Base-by-base conservation (phyloP, 2,113 vertebrate genomes). In the Eulacestoma nigropectus region DNA sequence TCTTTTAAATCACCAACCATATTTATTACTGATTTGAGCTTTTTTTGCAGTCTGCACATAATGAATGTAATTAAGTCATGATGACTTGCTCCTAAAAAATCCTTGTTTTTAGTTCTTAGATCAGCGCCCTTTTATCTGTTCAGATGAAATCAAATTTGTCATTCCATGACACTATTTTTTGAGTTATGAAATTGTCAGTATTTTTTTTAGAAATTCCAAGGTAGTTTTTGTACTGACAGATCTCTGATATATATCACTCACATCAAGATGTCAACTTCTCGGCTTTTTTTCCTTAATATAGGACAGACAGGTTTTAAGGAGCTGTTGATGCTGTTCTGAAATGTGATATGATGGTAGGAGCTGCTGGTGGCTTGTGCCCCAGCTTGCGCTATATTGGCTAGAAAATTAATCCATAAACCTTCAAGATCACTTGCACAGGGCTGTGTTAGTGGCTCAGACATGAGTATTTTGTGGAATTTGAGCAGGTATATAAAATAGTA, bases 351-450 rank as follows among this genome's bases (percentile, higher is more conserved):
- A 87, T 39, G 37, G 49, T 82, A 70, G 44, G 65, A 95, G 47
- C n/a, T 90, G 63, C 49, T 10, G 7, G 60, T 89, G 41, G 17
- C 13, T 87, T 82, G 26, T 91, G 44, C 9, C 52, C 35, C 29
- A 68, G 19, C 41, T 94, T 90, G 59, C 44, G 55, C 42, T 86
- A 59, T 74, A 63, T 39, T 82, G 55, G 30, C 33, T 84, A 60
- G 76, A 84, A 96, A 95, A 95, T 92, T 49, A 90, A 92, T 91
- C 87, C 35, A 78, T 94, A 91, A 95, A 87, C 59, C 69, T 92
- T 81, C 75, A 55, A 81, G 39, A 87, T 84, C 72, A 81, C 68
- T 84, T 84, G 69, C n/a, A 79, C 62, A 75, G 44, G 56, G 53
- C 44, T 92, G 72, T 89, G 33, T 92, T 85, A 70, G 89, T 56